Percentiles rank a stretch among this genome's conserved stretches.
Conservation (phyloP, 1,140 invertebrate species). For the Calosoma granatense region DNA sequence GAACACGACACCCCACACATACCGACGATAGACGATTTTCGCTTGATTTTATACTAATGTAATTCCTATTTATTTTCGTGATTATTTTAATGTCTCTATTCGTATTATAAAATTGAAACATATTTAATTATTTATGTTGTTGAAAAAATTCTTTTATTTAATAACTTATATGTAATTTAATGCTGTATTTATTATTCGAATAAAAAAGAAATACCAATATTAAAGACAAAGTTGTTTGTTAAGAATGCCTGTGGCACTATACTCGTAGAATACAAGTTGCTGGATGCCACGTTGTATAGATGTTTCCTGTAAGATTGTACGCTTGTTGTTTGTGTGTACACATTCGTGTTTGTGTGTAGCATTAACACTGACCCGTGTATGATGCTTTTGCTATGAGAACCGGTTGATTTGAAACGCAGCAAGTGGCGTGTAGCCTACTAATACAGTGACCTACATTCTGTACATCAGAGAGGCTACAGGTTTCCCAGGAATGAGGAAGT, state of each 20-base stretch:
- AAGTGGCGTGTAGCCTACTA: background rate
- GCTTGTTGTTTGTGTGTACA: background rate
- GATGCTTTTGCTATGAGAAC: background rate
- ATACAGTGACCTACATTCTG: conserved; percentile 6
- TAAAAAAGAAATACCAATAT: background rate
- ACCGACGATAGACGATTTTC: background rate
- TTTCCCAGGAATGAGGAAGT: conserved; percentile 10
- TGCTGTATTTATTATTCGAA: conserved; percentile 7
- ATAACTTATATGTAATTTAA: conserved; percentile 7
- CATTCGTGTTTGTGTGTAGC: background rate
- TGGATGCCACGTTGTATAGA: too few species aligned
- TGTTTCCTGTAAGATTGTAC: too few species aligned
- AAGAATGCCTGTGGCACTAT: background rate
- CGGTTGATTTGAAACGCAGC: conserved; percentile 1
- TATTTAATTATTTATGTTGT: background rate
- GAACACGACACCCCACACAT: background rate
- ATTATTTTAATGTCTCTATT: background rate
- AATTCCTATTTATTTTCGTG: background rate
- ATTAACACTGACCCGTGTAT: conserved; percentile 4
- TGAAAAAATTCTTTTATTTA: background rate
- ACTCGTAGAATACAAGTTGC: too few species aligned
- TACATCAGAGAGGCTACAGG: background rate
- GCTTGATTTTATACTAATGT: background rate
- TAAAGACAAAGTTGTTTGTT: background rate
- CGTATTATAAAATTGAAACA: background rate